Evolutionary conservation across 1,140 invertebrate species (phyloP).

Genomic region (Brachystomella parvula): DNA sequence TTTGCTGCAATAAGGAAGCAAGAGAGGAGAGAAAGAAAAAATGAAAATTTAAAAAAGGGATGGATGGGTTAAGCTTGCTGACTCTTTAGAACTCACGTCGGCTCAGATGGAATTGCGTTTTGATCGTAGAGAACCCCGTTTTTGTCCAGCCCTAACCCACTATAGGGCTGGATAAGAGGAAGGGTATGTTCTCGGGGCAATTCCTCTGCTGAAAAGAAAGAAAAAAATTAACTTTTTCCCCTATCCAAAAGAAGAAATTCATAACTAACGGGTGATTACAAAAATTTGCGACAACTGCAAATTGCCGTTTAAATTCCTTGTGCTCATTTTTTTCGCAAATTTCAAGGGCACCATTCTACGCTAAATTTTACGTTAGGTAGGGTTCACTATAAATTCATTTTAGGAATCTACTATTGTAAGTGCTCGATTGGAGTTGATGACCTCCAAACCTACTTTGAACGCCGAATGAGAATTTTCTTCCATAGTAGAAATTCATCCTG

Average conservation of each 20-base stretch:
- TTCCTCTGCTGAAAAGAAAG: slow-evolving; percentile 25
- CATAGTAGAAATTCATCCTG: too few species aligned
- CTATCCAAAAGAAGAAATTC: too few species aligned
- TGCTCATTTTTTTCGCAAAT: too few species aligned
- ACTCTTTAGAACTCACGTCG: slow-evolving; percentile 55
- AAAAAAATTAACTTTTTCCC: not conserved
- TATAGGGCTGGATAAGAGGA: slow-evolving; percentile 60
- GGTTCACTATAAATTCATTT: too few species aligned
- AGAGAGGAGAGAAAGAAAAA: slow-evolving; percentile 19
- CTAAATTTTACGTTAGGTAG: too few species aligned
- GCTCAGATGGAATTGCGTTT: slow-evolving; percentile 59
- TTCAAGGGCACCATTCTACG: too few species aligned
- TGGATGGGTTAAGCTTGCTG: not conserved
- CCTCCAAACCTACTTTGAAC: too few species aligned
- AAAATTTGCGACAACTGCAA: not conserved
- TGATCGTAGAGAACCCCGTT: slow-evolving; percentile 47
- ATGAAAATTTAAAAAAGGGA: slow-evolving; percentile 2
- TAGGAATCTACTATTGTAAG: too few species aligned
- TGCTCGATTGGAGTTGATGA: too few species aligned
- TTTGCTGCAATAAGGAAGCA: slow-evolving; percentile 52
- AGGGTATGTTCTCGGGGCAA: slow-evolving; percentile 49
- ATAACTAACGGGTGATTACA: not conserved
- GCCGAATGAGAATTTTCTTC: too few species aligned
- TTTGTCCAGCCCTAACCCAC: slow-evolving; percentile 45
- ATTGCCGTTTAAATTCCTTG: not conserved